Evolutionary conservation across 2,113 vertebrate genomes (phyloP), one percentile per base, ranked within the genome.

Genomic region (Cyphomyrus plagiostoma): DNA sequence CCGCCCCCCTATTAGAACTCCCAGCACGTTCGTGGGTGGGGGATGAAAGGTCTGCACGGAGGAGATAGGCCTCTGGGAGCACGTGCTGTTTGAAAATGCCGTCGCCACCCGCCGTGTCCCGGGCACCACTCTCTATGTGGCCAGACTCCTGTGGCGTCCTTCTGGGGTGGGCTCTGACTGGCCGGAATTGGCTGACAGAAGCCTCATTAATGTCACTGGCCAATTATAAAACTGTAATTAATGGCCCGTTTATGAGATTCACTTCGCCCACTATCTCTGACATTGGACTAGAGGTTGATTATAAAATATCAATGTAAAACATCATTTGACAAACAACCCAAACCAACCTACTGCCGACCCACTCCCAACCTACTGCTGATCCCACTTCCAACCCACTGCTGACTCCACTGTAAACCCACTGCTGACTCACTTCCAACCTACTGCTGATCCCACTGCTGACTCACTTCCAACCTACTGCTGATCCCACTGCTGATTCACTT

Each of bases 181-280:
- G 93, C 91, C 92, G 93, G 92, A 92, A 92, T 92, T 92, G 92
- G 90, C 92, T 23, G 90, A 91, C 92, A 93, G 93, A 90, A 92
- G 93, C 93, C 94, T 95, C 95, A 94, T 95, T 95, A 95, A 93
- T 94, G 46, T 90, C 89, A 90, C 93, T 90, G 92, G 93, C 94
- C 94, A 96, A 95, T 95, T 95, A 95, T 92, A 94, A 94, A 93
- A 94, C 92, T 93, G 93, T 94, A 96, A 95, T 96, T 95, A 94
- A 95, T 95, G 91, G 89, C 91, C 93, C 94, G 90, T 92, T 94
- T 93, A 91, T 93, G 17, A 90, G 91, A 92, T 93, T 94, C 93
- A 91, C 91, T 93, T 92, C 92, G n/a, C 70, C 91, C 91, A 91
- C 92, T 92, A 48, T 95, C 93, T 93, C 91, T 89, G 91, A 93